Conservation (phyloP, 2,888 invertebrate genomes). For the Zygaena filipendulae region DNA sequence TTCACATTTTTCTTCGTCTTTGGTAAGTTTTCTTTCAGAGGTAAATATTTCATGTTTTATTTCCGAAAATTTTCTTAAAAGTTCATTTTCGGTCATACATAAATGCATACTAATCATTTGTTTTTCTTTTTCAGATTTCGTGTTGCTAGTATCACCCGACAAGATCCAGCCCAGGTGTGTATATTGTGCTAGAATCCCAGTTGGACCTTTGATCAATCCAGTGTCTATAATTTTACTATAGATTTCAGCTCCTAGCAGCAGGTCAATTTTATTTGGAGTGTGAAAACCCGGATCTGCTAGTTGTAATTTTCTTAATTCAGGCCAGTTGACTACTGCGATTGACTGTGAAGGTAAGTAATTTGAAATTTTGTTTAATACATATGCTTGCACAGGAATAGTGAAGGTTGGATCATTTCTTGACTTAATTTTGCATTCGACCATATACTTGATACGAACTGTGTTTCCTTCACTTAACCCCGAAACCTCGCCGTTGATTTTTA, state of each 20-base stretch:
- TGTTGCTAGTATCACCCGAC: no score
- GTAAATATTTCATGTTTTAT: no score
- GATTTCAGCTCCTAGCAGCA: conserved; percentile 18
- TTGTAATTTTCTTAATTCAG: conserved; percentile 10
- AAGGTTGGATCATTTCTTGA: no score
- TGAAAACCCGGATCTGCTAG: conserved; percentile 13
- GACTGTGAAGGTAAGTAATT: conserved; percentile 11
- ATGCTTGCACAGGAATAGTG: conserved; percentile 9
- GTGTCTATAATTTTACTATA: conserved; percentile 17
- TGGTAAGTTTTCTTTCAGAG: no score
- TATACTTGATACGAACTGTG: neutral
- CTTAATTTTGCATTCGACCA: conserved; percentile 10
- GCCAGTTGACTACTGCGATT: conserved; percentile 8
- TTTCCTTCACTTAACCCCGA: conserved; percentile 17
- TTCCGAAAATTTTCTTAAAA: conserved; percentile 17
- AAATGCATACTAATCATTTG: no score
- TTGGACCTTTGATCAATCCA: conserved; percentile 14
- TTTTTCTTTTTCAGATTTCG: no score
- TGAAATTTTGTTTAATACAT: conserved; percentile 16
- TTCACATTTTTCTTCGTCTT: no score
- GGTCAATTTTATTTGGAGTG: conserved; percentile 13
- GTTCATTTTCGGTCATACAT: conserved; percentile 16
- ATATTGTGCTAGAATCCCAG: conserved; percentile 15
- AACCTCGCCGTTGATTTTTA: conserved; percentile 13
- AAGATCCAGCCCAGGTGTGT: conserved; percentile 16